These are phyloP conservation scores for Phenganax stokvisi DNA, from an alignment of 92 coral and sea anemone species.

Conservation along the genomic window DNA sequence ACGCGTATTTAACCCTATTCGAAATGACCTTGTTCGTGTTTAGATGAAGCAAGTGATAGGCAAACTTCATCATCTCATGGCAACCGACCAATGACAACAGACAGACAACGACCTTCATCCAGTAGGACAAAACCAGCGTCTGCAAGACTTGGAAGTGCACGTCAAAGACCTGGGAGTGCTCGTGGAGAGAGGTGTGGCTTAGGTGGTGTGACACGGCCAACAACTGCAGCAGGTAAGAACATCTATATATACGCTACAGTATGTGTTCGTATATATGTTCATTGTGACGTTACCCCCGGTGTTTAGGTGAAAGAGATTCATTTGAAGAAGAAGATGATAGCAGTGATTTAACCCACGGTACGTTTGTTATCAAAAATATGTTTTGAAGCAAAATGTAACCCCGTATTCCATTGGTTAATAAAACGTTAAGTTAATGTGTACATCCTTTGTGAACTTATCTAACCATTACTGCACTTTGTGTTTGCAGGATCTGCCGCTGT, in stretches of 20 bases:
- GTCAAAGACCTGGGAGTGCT: conserved; percentile 63
- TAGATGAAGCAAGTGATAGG: not conserved
- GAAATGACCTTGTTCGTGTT: too few relatives aligned
- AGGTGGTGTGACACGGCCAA: conserved; percentile 42
- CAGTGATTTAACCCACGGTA: conserved; percentile 93
- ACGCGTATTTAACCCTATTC: too few relatives aligned
- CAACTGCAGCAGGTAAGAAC: conserved; percentile 44
- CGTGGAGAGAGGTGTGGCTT: conserved; percentile 60
- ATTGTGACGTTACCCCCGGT: not conserved
- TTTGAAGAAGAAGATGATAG: conserved; percentile 76
- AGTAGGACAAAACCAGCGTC: conserved; percentile 66
- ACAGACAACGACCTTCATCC: conserved; percentile 45
- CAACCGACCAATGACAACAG: conserved; percentile 20
- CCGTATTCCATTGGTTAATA: too few relatives aligned
- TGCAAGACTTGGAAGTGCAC: conserved; percentile 50
- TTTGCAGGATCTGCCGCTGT: conserved; percentile 77
- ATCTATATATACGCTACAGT: conserved; percentile 35
- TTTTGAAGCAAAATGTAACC: not conserved
- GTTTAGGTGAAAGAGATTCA: conserved; percentile 53
- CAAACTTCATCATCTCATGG: conserved; percentile 25
- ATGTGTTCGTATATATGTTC: conserved; percentile 26
- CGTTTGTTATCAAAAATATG: not conserved
- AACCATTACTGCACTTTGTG: not conserved
- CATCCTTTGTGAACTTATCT: not conserved
- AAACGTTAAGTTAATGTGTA: too few relatives aligned